Conservation (phyloP, 2,888 invertebrate genomes). For the Drosophila diplacantha region DNA sequence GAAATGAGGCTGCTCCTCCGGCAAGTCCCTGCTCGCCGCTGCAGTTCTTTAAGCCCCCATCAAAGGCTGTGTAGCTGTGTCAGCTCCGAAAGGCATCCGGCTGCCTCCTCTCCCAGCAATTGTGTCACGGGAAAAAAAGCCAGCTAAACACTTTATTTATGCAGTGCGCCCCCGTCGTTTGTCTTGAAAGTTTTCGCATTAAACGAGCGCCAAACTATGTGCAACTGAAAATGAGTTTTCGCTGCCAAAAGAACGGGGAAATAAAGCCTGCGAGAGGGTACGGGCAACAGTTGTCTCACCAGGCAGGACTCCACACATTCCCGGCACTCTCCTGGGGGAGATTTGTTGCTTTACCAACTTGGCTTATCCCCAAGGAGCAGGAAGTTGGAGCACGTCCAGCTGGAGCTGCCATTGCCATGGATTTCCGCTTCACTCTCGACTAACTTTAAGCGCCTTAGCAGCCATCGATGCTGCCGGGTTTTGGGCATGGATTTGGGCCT, state of each 20-base stretch:
- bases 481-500: neutral
- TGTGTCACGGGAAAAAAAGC: slow-evolving; percentile 58
- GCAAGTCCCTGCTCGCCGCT: slow-evolving; percentile 24
- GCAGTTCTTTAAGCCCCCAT: slow-evolving; percentile 28
- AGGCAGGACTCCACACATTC: slow-evolving; percentile 2
- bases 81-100: slow-evolving; percentile 13
- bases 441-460: slow-evolving; percentile 46
- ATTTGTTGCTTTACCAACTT: slow-evolving; percentile 7
- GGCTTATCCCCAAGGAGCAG: slow-evolving; percentile 18
- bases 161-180: slow-evolving; percentile 51
- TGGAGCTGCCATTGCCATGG: slow-evolving; percentile 19
- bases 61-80: slow-evolving; percentile 11
- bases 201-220: slow-evolving; percentile 60
- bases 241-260: slow-evolving; percentile 5
- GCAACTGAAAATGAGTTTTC: slow-evolving; percentile 51
- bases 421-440: slow-evolving; percentile 11
- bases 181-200: slow-evolving; percentile 67
- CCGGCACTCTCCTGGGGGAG: slow-evolving; percentile 12
- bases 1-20: slow-evolving; percentile 15
- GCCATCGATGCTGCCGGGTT: slow-evolving; percentile 32
- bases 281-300: slow-evolving; percentile 27
- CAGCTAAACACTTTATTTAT: slow-evolving; percentile 68
- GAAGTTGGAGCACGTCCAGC: slow-evolving; percentile 2
- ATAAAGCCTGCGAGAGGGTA: too few relatives aligned
- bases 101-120: slow-evolving; percentile 42